Evolutionary conservation across 35 echinoderm and acorn worm species (phyloP).

Genomic region (Holothuria glaberrima): DNA sequence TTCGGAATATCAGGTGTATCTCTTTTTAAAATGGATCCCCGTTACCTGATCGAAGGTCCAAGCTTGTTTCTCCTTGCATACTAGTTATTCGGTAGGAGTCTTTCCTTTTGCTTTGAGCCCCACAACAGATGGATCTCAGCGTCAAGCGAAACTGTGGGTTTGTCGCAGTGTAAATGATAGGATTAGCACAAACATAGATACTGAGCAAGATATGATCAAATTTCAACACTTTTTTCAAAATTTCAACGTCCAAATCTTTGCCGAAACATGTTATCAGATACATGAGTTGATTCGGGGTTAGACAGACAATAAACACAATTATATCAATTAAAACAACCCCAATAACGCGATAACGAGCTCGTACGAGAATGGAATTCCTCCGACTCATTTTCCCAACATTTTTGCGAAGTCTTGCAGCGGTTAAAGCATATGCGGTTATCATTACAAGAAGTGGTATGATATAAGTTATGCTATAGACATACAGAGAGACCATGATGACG

Average conservation of each 20-base stretch:
- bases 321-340: constrained; percentile 44
- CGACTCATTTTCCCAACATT: constrained; percentile 19
- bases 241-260: neutral
- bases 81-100: too few species aligned
- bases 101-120: too few species aligned
- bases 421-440: constrained; percentile 22
- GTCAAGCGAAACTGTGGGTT: constrained; percentile 40
- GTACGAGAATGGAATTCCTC: constrained; percentile 22
- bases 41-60: too few species aligned
- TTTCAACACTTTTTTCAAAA: neutral
- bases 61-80: too few species aligned
- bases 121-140: neutral
- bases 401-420: constrained; percentile 7
- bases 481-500: neutral
- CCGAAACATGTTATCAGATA: constrained; percentile 14
- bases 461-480: constrained; percentile 32
- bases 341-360: constrained; percentile 42
- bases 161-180: constrained; percentile 45
- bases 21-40: too few species aligned
- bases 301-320: constrained; percentile 38
- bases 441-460: constrained; percentile 18
- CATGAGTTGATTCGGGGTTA: constrained; percentile 24
- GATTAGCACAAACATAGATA: constrained; percentile 42
- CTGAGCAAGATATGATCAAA: constrained; percentile 23
- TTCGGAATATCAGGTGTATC: too few species aligned